Conservation (phyloP, 2,888 invertebrate species). For the Stramonita haemastoma region DNA sequence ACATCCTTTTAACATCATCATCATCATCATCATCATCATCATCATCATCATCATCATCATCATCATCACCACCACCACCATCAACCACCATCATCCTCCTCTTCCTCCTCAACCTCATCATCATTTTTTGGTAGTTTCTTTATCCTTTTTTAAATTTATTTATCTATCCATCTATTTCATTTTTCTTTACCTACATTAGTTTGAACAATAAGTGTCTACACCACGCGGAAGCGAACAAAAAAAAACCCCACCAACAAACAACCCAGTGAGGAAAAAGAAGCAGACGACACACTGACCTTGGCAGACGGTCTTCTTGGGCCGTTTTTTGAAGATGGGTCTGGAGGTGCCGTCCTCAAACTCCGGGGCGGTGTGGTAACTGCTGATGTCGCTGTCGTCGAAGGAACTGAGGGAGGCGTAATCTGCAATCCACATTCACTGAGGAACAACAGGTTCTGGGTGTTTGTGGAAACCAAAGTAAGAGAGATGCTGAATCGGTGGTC, state of each 20-base stretch:
- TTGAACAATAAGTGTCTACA: background rate
- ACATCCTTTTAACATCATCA: too few relatives aligned
- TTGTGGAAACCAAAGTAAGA: background rate
- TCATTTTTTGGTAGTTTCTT: too few relatives aligned
- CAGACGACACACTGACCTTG: conserved; percentile 53
- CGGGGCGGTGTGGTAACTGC: conserved; percentile 58
- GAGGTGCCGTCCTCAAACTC: conserved; percentile 70
- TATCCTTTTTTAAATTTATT: too few relatives aligned
- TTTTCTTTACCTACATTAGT: background rate
- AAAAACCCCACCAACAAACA: background rate
- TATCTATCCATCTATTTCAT: background rate
- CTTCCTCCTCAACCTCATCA: too few relatives aligned
- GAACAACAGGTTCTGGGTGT: background rate
- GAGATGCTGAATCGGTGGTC: too few relatives aligned
- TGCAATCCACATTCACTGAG: conserved; percentile 18
- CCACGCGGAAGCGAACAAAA: background rate
- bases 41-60: too few relatives aligned
- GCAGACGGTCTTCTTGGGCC: conserved; percentile 62
- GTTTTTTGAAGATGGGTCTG: conserved; percentile 65
- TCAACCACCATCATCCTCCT: too few relatives aligned
- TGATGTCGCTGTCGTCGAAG: conserved; percentile 52
- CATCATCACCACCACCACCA: too few relatives aligned
- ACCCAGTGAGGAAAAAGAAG: background rate
- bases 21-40: too few relatives aligned
- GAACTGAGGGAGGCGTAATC: conserved; percentile 53